Percentiles rank a stretch among this genome's conserved stretches.
phyloP scores from a whole-genome alignment of 2,888 invertebrate species.

The Choristoneura rosaceana region DNA sequence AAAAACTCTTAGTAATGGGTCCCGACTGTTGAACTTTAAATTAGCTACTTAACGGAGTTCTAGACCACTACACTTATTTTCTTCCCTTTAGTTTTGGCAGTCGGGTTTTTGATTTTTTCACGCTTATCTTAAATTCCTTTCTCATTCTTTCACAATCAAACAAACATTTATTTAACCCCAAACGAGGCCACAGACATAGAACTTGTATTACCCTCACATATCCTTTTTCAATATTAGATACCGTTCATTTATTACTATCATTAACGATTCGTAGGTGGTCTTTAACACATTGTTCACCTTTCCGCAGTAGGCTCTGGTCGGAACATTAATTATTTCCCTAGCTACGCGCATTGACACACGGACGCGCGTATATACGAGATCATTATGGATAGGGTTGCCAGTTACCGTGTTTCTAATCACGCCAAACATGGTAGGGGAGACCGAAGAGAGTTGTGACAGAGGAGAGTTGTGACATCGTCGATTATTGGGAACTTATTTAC shows the following conservation, averaged over 20 bases:
- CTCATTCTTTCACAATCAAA: neutral
- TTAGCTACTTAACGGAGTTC: no score
- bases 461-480: no score
- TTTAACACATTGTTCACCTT: conserved; percentile 37
- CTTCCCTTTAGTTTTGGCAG: no score
- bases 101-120: no score
- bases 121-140: neutral
- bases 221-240: conserved; percentile 13
- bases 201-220: neutral
- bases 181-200: neutral
- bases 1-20: no score
- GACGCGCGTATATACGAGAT: conserved; percentile 37
- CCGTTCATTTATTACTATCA: conserved; percentile 16
- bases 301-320: conserved; percentile 12
- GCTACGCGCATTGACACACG: conserved; percentile 36
- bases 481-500: no score
- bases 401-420: neutral
- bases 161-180: neutral
- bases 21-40: no score
- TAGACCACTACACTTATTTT: no score
- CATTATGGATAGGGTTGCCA: conserved; percentile 39
- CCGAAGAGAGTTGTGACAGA: no score
- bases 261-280: conserved; percentile 30
- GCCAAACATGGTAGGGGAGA: neutral
- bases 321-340: conserved; percentile 40